These are phyloP conservation scores for Neoarius graeffei DNA, from an alignment of 2,113 vertebrate genomes.

Conservation along the genomic window DNA sequence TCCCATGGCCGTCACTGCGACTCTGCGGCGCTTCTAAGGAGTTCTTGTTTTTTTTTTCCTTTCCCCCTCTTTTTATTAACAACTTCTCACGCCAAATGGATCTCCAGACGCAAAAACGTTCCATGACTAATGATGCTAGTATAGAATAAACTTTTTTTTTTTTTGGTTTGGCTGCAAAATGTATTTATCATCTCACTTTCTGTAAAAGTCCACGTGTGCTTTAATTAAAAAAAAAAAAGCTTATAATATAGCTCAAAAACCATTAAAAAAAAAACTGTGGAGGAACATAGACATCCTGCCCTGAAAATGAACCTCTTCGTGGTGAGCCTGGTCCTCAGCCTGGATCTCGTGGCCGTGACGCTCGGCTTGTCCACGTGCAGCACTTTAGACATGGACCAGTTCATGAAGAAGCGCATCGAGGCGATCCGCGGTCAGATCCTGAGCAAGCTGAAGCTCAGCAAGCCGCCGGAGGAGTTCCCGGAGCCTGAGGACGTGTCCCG, in stretches of 20 bases:
- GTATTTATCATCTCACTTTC: conserved; percentile 3
- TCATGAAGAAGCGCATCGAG: conserved; percentile 94
- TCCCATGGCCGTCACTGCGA: conserved; percentile 30
- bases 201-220: not conserved
- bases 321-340: conserved; percentile 81
- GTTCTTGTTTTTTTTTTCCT: too few relatives aligned
- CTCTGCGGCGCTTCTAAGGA: not conserved
- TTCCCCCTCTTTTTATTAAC: too few relatives aligned
- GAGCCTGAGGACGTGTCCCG: conserved; percentile 90
- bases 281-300: not conserved
- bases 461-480: conserved; percentile 81
- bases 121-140: conserved; percentile 11
- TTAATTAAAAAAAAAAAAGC: not conserved
- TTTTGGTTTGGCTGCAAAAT: conserved; percentile 21
- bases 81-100: conserved; percentile 59
- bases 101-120: conserved; percentile 52
- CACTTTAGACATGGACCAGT: conserved; percentile 94
- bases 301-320: conserved; percentile 88
- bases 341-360: conserved; percentile 86
- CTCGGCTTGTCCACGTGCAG: conserved; percentile 93
- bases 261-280: not conserved
- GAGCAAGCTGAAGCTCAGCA: conserved; percentile 93
- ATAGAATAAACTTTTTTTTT: not conserved
- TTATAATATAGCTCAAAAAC: not conserved
- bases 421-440: conserved; percentile 95